Evolutionary conservation across 2,797 vertebrate genomes (phyloP).

Genomic region (Allobates femoralis): DNA sequence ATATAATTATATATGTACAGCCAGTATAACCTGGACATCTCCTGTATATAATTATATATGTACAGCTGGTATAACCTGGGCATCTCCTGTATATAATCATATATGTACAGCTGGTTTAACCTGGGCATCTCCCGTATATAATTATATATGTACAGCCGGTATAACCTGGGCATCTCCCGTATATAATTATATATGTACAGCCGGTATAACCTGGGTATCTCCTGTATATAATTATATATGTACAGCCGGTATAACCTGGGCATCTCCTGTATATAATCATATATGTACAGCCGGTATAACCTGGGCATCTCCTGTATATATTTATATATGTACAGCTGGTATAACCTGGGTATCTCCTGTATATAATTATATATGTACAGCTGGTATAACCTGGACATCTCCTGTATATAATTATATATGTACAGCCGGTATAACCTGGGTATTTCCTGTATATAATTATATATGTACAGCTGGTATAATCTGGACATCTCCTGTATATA

Average conservation of each 20-base stretch:
- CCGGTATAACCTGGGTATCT: neutral
- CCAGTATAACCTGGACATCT: too few relatives aligned
- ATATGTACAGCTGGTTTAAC: too few relatives aligned
- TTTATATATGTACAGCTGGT: too few relatives aligned
- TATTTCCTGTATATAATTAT: too few relatives aligned
- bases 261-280: neutral
- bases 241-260: neutral
- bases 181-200: neutral
- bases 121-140: too few relatives aligned
- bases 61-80: conserved; percentile 6
- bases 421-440: too few relatives aligned
- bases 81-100: neutral
- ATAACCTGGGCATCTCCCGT: neutral
- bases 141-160: neutral
- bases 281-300: neutral
- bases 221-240: neutral
- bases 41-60: too few relatives aligned
- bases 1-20: too few relatives aligned
- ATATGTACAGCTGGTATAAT: neutral
- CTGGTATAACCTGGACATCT: conserved; percentile 5
- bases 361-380: too few relatives aligned
- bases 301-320: neutral
- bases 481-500: neutral
- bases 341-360: too few relatives aligned
- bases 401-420: neutral